Percentiles rank a stretch among this genome's conserved stretches.
These are phyloP conservation scores for Takifugu bimaculatus DNA, from an alignment of 2,113 vertebrate species.

Conservation along the genomic window DNA sequence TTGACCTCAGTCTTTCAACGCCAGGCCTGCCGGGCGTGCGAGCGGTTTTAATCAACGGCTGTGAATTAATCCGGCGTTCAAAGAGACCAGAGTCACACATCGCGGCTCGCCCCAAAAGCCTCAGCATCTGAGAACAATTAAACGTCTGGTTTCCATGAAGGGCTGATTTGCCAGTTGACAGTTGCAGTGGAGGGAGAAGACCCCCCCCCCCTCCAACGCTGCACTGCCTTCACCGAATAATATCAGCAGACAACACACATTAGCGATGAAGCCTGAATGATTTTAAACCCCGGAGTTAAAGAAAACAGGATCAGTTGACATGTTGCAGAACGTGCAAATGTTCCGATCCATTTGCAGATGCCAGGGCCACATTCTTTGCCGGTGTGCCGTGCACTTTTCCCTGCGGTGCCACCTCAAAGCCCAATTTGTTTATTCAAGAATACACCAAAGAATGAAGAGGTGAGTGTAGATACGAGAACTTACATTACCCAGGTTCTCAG, in stretches of 20 bases:
- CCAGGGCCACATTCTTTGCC: constrained; percentile 25
- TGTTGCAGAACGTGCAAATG: constrained; percentile 10
- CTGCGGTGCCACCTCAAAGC: constrained; percentile 16
- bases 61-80: constrained; percentile 57
- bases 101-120: constrained; percentile 56
- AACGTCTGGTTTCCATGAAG: constrained; percentile 71
- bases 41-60: constrained; percentile 59
- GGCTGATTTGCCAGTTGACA: constrained; percentile 66
- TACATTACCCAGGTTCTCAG: too few relatives aligned
- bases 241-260: constrained; percentile 46
- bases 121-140: constrained; percentile 75
- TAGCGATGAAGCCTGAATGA: constrained; percentile 41
- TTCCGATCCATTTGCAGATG: constrained; percentile 15
- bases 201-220: constrained; percentile 16
- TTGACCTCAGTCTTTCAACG: constrained; percentile 32
- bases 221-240: constrained; percentile 42
- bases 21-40: constrained; percentile 30
- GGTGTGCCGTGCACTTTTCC: constrained; percentile 9
- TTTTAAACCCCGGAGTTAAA: constrained; percentile 42
- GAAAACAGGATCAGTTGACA: constrained; percentile 25
- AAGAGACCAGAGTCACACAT: constrained; percentile 61
- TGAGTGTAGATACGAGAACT: neutral
- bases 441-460: neutral
- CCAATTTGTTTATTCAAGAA: constrained; percentile 10
- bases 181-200: constrained; percentile 40